Percentiles rank a stretch among this genome's conserved stretches.
Evolutionary conservation across 2,113 vertebrate species (phyloP).

Genomic region (Apaloderma vittatum): DNA sequence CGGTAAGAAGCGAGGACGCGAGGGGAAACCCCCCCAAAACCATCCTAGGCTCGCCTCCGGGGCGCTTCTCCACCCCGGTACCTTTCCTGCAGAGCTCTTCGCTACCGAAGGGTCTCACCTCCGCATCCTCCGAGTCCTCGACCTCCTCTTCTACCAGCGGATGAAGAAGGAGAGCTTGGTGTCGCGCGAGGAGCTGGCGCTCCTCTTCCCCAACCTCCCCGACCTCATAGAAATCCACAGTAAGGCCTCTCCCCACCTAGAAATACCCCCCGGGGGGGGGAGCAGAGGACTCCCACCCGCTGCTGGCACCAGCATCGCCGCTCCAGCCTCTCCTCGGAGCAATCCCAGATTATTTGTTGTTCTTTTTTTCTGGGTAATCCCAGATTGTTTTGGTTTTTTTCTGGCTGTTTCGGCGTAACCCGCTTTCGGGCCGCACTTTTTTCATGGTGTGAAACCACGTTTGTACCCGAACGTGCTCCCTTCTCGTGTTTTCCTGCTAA

Average conservation of each 20-base stretch:
- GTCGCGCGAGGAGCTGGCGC: constrained; percentile 85
- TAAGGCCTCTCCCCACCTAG: constrained; percentile 61
- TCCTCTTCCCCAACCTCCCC: constrained; percentile 92
- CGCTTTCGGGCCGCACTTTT: no score
- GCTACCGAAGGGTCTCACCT: constrained; percentile 92
- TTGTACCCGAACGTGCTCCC: no score
- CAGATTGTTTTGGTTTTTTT: no score
- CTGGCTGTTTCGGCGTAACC: no score
- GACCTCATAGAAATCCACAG: constrained; percentile 92
- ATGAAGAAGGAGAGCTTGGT: constrained; percentile 86
- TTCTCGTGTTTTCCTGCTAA: no score
- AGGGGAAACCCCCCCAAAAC: not conserved
- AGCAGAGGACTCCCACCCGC: no score
- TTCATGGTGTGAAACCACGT: no score
- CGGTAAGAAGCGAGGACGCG: not conserved
- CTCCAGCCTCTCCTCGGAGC: no score
- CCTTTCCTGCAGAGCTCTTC: constrained; percentile 84
- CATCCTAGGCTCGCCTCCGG: no score
- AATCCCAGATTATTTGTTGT: no score
- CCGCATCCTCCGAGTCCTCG: constrained; percentile 89
- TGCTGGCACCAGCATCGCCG: no score
- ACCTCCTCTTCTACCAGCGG: constrained; percentile 91
- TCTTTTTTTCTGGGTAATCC: no score
- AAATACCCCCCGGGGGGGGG: not conserved
- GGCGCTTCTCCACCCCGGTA: not conserved